phyloP scores from a whole-genome alignment of 2,888 invertebrate species.

The Eucera pruinosa region DNA sequence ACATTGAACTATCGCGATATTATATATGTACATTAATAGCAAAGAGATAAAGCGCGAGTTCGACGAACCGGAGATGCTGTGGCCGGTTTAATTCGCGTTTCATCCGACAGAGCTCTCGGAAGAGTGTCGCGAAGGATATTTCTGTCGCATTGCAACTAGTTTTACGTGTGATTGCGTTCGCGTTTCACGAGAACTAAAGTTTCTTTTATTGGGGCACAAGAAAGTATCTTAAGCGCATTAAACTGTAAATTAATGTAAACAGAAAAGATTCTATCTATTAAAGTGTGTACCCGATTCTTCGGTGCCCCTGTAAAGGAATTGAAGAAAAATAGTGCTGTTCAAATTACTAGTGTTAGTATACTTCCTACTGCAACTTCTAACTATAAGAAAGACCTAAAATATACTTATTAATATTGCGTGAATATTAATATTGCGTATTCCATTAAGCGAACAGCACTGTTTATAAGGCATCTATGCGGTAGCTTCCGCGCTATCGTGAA shows the following conservation, averaged over 20 bases:
- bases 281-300: no score
- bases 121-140: constrained; percentile 3
- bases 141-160: constrained; percentile 1
- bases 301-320: not conserved
- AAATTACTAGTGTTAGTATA: not conserved
- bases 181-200: not conserved
- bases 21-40: constrained; percentile 20
- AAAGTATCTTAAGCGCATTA: not conserved
- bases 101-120: not conserved
- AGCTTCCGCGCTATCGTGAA: not conserved
- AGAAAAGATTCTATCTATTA: not conserved
- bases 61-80: constrained; percentile 20
- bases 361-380: no score
- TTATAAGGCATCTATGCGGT: not conserved
- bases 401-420: no score
- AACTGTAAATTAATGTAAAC: no score
- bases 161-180: not conserved
- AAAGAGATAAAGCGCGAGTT: constrained; percentile 27
- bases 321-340: no score
- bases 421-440: no score
- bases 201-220: not conserved
- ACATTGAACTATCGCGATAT: constrained; percentile 13
- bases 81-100: constrained; percentile 24
- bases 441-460: not conserved
- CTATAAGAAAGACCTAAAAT: no score